Evolutionary conservation across 1,140 invertebrate species (phyloP).

Genomic region (Ips typographus): DNA sequence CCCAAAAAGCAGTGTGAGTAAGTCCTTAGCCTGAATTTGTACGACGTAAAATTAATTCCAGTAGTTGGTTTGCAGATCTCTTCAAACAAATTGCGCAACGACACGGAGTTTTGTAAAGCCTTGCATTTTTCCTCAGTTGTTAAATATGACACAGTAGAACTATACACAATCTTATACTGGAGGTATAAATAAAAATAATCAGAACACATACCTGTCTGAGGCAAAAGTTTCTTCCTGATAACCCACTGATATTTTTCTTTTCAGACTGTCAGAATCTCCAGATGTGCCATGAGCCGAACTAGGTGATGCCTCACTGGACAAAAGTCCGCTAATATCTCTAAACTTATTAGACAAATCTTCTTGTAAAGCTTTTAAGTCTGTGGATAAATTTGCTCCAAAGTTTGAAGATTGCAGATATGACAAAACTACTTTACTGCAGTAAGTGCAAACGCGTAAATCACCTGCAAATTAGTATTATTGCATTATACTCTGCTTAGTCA

Average conservation of each 20-base stretch:
- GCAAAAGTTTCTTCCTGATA: slow-evolving; percentile 79
- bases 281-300: slow-evolving; percentile 24
- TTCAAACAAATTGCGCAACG: slow-evolving; percentile 71
- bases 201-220: slow-evolving; percentile 39
- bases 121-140: slow-evolving; percentile 64
- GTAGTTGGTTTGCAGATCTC: slow-evolving; percentile 64
- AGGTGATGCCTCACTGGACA: slow-evolving; percentile 25
- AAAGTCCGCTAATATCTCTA: slow-evolving; percentile 50
- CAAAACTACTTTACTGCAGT: slow-evolving; percentile 90
- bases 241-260: slow-evolving; percentile 67
- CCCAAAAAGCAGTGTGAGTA: slow-evolving; percentile 70
- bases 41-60: slow-evolving; percentile 61
- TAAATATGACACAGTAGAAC: slow-evolving; percentile 54
- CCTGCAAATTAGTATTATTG: slow-evolving; percentile 54
- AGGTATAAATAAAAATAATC: neutral
- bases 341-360: slow-evolving; percentile 77
- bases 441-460: slow-evolving; percentile 88
- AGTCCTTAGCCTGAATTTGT: slow-evolving; percentile 66
- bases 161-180: neutral
- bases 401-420: slow-evolving; percentile 85
- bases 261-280: slow-evolving; percentile 40
- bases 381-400: slow-evolving; percentile 69
- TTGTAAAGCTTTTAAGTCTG: slow-evolving; percentile 77
- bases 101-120: slow-evolving; percentile 71
- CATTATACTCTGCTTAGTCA: neutral